Percentiles rank a stretch among this genome's conserved stretches.
Evolutionary conservation across 2,113 vertebrate genomes (phyloP).

Genomic region (Nothoprocta pentlandii): DNA sequence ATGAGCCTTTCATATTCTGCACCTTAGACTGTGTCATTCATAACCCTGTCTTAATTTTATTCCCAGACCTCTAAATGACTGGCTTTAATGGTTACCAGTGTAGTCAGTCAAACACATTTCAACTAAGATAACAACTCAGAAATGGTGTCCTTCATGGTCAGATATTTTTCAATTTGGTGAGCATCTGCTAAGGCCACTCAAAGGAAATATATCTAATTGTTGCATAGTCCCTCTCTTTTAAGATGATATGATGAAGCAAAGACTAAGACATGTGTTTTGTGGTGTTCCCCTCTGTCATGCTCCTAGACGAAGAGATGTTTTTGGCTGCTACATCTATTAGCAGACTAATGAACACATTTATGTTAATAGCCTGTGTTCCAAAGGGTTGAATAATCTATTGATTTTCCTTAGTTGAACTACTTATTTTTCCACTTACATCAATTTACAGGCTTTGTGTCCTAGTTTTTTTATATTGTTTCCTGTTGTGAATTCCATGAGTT

Average conservation of each 20-base stretch:
- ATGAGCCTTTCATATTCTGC: not conserved
- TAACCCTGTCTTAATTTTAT: not conserved
- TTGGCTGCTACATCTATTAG: slow-evolving; percentile 14
- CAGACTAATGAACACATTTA: slow-evolving; percentile 26
- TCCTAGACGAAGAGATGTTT: not conserved
- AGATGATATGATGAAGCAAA: not conserved
- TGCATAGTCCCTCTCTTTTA: not conserved
- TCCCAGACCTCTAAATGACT: not conserved
- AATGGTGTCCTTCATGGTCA: not conserved
- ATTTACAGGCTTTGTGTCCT: not conserved
- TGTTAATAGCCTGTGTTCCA: slow-evolving; percentile 24
- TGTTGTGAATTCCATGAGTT: not conserved
- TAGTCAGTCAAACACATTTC: not conserved
- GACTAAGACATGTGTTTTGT: not conserved
- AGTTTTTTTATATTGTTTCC: not conserved
- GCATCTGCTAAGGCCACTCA: not conserved
- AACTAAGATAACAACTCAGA: not conserved
- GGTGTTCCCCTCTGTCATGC: not conserved
- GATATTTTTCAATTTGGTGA: not conserved
- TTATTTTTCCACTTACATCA: slow-evolving; percentile 11
- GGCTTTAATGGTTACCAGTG: not conserved
- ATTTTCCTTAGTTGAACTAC: slow-evolving; percentile 4
- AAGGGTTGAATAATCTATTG: slow-evolving; percentile 38
- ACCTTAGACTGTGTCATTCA: fast-evolving
- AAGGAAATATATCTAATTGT: not conserved